A percentile compares a stretch with the other conserved stretches of the same genome.
Conservation (phyloP, 2,113 vertebrate species). For the Alectura lathami region DNA sequence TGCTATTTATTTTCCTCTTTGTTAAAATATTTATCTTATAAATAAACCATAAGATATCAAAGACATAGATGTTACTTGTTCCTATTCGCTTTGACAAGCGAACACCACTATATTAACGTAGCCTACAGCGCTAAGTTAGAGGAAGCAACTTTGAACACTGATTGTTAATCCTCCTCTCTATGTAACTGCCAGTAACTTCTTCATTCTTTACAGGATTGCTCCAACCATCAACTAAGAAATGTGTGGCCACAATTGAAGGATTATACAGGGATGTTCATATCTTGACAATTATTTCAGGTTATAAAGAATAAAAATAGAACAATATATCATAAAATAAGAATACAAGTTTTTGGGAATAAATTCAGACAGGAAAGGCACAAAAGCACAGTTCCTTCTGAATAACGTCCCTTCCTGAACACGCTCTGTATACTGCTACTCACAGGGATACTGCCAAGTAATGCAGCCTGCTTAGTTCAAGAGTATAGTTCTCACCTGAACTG, state of each 20-base stretch:
- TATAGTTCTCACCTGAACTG: background rate
- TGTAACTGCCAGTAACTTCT: background rate
- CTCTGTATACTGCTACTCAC: background rate
- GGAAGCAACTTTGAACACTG: background rate
- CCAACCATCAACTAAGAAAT: background rate
- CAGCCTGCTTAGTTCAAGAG: fast-evolving
- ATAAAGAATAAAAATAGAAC: background rate
- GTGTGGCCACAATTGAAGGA: background rate
- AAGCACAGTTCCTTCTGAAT: background rate
- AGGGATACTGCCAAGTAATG: background rate
- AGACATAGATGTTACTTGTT: background rate
- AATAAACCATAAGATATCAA: background rate
- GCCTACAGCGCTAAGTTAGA: background rate
- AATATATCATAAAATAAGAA: background rate
- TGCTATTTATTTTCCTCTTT: background rate
- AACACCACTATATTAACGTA: background rate
- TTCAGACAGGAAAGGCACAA: background rate
- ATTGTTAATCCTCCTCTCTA: background rate
- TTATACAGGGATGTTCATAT: background rate
- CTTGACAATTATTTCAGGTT: background rate
- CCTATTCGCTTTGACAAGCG: no score
- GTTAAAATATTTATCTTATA: background rate
- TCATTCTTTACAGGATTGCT: background rate
- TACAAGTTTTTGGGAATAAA: background rate
- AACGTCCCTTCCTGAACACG: background rate